Evolutionary conservation across 2,888 invertebrate genomes (phyloP).

Genomic region (Syrista parreyssii): DNA sequence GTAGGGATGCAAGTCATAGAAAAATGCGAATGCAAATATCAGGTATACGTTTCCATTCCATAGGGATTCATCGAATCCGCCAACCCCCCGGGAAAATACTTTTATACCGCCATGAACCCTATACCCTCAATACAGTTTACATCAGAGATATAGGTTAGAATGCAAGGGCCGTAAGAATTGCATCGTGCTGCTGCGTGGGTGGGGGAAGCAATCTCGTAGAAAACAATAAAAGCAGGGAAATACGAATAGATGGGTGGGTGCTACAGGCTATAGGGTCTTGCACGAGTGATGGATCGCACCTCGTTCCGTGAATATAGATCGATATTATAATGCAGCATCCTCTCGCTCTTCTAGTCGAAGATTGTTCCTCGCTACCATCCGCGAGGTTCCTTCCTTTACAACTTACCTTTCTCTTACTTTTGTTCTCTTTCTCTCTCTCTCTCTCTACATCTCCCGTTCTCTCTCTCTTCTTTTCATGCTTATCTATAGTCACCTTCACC

Average conservation of each 20-base stretch:
- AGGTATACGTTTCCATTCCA: not conserved
- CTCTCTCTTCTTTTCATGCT: conserved; percentile 6
- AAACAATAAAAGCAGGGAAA: conserved; percentile 44
- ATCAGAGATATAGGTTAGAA: conserved; percentile 20
- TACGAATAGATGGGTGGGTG: conserved; percentile 16
- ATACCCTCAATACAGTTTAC: conserved; percentile 28
- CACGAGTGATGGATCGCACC: conserved; percentile 48
- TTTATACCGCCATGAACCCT: conserved; percentile 37
- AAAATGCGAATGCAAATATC: not conserved
- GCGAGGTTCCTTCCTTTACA: not conserved
- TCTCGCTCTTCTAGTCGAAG: conserved; percentile 2
- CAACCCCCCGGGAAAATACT: conserved; percentile 24
- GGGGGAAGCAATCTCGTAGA: conserved; percentile 43
- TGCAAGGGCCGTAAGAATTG: conserved; percentile 20
- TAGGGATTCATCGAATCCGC: not conserved
- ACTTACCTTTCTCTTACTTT: not conserved
- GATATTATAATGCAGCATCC: conserved; percentile 38
- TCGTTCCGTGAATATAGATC: conserved; percentile 50
- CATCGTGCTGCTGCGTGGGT: conserved; percentile 23
- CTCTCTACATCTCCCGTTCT: no score
- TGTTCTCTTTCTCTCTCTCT: not conserved
- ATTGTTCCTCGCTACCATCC: not conserved
- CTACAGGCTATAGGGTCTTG: conserved; percentile 13
- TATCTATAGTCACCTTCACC: conserved; percentile 22
- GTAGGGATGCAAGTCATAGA: no score